Evolutionary conservation across 2,797 vertebrate species (phyloP), one percentile per base, ranked within the genome.

Genomic region (Sylvilagus floridanus): DNA sequence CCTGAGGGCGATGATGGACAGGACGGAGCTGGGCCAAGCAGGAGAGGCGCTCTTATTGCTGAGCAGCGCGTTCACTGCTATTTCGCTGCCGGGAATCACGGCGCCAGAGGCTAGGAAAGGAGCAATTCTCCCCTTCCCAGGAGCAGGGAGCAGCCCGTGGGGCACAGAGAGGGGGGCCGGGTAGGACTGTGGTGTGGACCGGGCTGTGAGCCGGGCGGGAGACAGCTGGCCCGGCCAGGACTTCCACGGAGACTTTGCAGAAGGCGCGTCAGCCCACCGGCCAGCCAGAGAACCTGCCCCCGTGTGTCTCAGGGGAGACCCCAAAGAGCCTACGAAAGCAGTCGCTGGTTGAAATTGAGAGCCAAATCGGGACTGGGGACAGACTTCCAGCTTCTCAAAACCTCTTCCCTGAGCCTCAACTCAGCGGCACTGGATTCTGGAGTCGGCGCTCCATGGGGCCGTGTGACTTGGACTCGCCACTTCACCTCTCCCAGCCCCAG

Each of bases 21-120:
- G 12, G 16, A n/a, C 68, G 26, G 66, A 37, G 16, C 72, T 35
- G 81, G 85, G 52, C 54, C 16, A 2, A 7, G 10, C 9, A 37
- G 35, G 72, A 47, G 10, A 62, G 26, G n/a, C 4, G 35, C 60
- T 69, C 9, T 2, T 26, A 11, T 4, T 54, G 2, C 21, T 37
- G 14, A 47, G 28, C 16, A 71, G 50, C 42, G n/a, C 1, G 0
- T 24, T 13, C 13, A n/a, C 13, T 0, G 3, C 17, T 52, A 35
- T 57, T 12, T 83, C 13, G 12, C 24, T 13, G 63, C 62, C 57
- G 35, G 65, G n/a, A 50, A 28, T 12, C n/a, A 10, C 35, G 4
- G 4, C 4, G 2, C 8, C 50, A 32, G 35, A 68, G 35, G 66
- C 24, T 32, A 7, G 62, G 66, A 7, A 65, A 77, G 16, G 76